Conservation (phyloP, 2,113 vertebrate genomes). For the Balaeniceps rex region DNA sequence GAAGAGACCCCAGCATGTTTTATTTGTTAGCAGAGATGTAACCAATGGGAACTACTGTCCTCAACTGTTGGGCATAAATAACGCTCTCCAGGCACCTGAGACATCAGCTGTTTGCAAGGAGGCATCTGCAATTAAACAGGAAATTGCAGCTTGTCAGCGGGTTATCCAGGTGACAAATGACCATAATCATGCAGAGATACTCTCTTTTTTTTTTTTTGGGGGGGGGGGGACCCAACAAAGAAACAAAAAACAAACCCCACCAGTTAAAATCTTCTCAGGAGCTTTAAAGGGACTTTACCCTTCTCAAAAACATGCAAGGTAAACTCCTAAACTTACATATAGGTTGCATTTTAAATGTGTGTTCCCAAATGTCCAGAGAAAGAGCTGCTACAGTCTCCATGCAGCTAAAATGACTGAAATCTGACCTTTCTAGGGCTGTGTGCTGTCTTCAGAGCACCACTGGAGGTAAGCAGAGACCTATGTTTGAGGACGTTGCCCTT, state of each 20-base stretch:
- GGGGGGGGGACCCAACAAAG: too few species aligned
- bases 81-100: not conserved
- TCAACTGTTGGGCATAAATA: not conserved
- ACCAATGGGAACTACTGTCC: not conserved
- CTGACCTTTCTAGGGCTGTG: not conserved
- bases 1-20: not conserved
- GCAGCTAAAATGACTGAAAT: not conserved
- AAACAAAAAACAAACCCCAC: not conserved
- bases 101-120: not conserved
- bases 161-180: constrained; percentile 18
- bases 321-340: not conserved
- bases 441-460: not conserved
- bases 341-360: not conserved
- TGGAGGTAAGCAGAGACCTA: not conserved
- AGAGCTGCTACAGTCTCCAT: not conserved
- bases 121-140: not conserved
- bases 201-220: too few species aligned
- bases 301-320: not conserved
- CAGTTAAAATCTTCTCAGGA: not conserved
- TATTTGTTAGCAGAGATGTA: not conserved
- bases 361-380: not conserved
- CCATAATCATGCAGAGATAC: not conserved
- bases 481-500: not conserved
- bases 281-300: not conserved
- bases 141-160: not conserved